Percentiles rank a stretch among this genome's conserved stretches.
phyloP scores from a whole-genome alignment of 1,140 invertebrate species.

The Euglossa dilemma region DNA sequence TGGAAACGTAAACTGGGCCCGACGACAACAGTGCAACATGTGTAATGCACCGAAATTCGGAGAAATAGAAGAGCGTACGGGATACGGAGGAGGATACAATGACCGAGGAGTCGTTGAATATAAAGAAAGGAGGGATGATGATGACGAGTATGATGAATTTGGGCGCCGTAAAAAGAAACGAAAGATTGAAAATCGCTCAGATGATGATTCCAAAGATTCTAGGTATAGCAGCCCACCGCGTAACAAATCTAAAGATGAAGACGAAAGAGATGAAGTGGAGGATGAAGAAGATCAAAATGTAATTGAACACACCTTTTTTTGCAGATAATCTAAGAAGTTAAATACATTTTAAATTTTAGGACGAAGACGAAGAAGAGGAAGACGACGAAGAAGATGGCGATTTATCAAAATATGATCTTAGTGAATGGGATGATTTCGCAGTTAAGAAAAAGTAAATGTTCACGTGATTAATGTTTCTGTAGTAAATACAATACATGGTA shows the following conservation, averaged over 20 bases:
- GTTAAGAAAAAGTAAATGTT: constrained; percentile 76
- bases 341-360: constrained; percentile 40
- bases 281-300: constrained; percentile 42
- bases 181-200: constrained; percentile 80
- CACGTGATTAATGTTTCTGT: neutral
- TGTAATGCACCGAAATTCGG: constrained; percentile 99
- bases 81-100: constrained; percentile 95
- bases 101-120: constrained; percentile 97
- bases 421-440: constrained; percentile 86
- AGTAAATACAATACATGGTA: constrained; percentile 29
- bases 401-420: constrained; percentile 92
- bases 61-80: constrained; percentile 91
- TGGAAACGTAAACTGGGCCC: constrained; percentile 99
- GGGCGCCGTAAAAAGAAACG: constrained; percentile 93
- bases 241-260: constrained; percentile 77
- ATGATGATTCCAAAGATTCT: constrained; percentile 79
- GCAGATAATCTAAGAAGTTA: neutral
- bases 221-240: constrained; percentile 76
- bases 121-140: constrained; percentile 91
- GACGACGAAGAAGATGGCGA: constrained; percentile 88
- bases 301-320: neutral
- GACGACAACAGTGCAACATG: constrained; percentile 98
- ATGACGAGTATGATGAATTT: constrained; percentile 98
- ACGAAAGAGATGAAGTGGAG: constrained; percentile 65
- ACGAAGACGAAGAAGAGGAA: constrained; percentile 82